These are phyloP conservation scores for Hesperophylax magnus DNA, from an alignment of 1,140 invertebrate species.

Conservation along the genomic window DNA sequence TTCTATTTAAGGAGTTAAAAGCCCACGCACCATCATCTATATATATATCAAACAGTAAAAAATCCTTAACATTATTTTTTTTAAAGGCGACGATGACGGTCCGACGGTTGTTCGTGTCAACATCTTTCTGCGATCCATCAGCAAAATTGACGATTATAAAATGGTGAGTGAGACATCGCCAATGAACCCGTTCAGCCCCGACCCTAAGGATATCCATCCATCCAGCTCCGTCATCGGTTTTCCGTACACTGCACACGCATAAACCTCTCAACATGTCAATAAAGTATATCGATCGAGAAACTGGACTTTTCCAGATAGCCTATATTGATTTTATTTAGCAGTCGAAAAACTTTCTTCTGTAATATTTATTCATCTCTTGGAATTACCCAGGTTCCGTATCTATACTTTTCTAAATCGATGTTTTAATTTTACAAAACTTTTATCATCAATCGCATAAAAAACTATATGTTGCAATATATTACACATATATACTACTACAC, in stretches of 20 bases:
- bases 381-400: no score
- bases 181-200: neutral
- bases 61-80: slow-evolving; percentile 42
- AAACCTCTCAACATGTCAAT: slow-evolving; percentile 57
- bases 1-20: slow-evolving; percentile 29
- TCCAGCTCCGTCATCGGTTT: neutral
- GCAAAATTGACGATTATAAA: slow-evolving; percentile 99
- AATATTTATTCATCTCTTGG: no score
- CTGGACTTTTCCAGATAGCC: no score
- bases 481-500: no score
- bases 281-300: slow-evolving; percentile 52
- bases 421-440: no score
- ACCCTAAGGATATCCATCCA: neutral
- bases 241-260: slow-evolving; percentile 50
- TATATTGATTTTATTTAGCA: no score
- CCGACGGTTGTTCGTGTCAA: slow-evolving; percentile 90
- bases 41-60: slow-evolving; percentile 7
- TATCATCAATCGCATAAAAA: no score
- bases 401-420: no score
- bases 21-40: neutral
- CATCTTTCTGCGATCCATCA: slow-evolving; percentile 96
- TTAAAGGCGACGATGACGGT: slow-evolving; percentile 77
- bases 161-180: slow-evolving; percentile 85
- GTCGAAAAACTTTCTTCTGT: no score
- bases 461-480: no score